Base-by-base conservation (phyloP, 2,888 invertebrate species). In the Pyrochroa serraticornis region DNA sequence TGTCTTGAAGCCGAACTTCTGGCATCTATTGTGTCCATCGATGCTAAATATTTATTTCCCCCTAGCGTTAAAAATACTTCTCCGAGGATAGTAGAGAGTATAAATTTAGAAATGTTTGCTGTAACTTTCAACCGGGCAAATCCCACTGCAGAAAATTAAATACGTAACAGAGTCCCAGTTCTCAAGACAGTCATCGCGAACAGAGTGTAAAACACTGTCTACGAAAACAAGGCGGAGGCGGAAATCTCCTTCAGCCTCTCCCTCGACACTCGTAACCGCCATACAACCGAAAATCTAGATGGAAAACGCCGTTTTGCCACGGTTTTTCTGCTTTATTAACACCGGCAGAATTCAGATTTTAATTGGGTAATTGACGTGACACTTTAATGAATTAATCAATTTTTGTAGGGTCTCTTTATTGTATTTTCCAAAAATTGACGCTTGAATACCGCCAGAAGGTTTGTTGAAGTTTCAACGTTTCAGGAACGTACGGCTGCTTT, bases 121-220 rank as follows among this genome's bases (percentile, higher is more conserved):
- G 57, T 57, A 65, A 57, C 60, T 62, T 56, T 62, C 65, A 61
- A 58, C 57, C 58, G 64, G 61, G 60, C 52, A 62, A 64, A 63
- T 66, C 62, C 63, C 66, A 61, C 58, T 60, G 64, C 63, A 65
- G 64, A 64, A 68, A 68, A 68, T 68, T 68, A 68, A 68, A 68
- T 68, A 67, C 64, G 63, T 63, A 64, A 65, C 65, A 60, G 57
- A 61, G 57, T 60, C 63, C 60, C 54, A 36, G 62, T 54, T 66
- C 64, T 66, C 65, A 60, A 64, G 64, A 55, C 66, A 63, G 63
- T 56, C 64, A 64, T 67, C 62, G 52, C 54, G 60, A 62, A 62
- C 62, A 63, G 66, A 63, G 67, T 67, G 67, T 67, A 67, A 67
- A 67, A 64, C 64, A 67, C 58, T 67, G 67, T 66, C 63, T 66